Conservation (phyloP, 2,797 vertebrate species). For the Protosalanx chinensis region DNA sequence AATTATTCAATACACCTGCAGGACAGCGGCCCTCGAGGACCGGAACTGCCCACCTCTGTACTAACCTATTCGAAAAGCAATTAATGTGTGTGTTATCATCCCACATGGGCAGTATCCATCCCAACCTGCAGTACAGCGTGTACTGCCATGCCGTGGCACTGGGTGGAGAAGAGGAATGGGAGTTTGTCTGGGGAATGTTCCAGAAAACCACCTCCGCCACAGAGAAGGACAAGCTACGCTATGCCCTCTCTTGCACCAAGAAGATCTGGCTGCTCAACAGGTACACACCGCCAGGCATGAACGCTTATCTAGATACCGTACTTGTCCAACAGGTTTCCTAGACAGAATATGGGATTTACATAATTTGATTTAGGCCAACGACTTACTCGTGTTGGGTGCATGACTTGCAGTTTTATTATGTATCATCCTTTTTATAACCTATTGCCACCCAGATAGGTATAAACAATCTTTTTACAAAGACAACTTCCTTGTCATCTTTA, state of each 20-base stretch:
- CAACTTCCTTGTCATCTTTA: background rate
- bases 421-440: background rate
- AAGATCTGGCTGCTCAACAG: slow-evolving; percentile 85
- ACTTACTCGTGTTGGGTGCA: too few relatives aligned
- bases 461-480: background rate
- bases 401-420: background rate
- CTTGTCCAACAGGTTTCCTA: background rate
- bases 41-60: too few relatives aligned
- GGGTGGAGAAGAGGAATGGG: slow-evolving; percentile 78
- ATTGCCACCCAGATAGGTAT: background rate
- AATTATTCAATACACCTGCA: too few relatives aligned
- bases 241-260: slow-evolving; percentile 80
- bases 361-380: background rate
- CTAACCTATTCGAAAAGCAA: too few relatives aligned
- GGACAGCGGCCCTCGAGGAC: too few relatives aligned
- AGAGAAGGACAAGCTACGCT: slow-evolving; percentile 78
- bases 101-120: slow-evolving; percentile 69
- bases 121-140: slow-evolving; percentile 80
- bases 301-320: background rate
- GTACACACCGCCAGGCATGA: slow-evolving; percentile 56
- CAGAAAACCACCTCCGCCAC: slow-evolving; percentile 49
- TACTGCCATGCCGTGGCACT: slow-evolving; percentile 84
- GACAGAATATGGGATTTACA: background rate
- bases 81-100: background rate
- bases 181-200: slow-evolving; percentile 80